A percentile compares a stretch with the other conserved stretches of the same genome.
Conservation (phyloP, 2,113 vertebrate species). For the Antechinus stuartii region DNA sequence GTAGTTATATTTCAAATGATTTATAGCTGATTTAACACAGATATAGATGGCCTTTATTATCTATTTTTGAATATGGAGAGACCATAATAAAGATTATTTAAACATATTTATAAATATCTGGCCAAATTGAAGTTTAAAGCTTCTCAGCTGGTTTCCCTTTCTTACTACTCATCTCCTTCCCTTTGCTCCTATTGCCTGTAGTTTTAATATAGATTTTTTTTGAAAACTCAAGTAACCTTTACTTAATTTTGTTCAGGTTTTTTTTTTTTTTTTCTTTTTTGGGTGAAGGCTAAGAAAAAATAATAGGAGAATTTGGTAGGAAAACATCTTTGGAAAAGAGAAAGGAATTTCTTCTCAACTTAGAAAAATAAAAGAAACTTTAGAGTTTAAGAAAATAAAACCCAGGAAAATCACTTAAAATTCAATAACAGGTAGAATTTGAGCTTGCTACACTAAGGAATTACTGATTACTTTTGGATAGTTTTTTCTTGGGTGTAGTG, state of each 20-base stretch:
- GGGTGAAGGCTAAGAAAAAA: not conserved
- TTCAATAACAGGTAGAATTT: not conserved
- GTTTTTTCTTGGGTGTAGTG: not conserved
- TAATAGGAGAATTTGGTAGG: not conserved
- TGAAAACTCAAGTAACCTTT: not conserved
- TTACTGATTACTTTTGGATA: not conserved
- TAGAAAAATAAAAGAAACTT: not conserved
- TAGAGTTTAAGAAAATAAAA: not conserved
- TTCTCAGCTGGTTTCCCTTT: not conserved
- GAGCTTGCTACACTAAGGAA: not conserved
- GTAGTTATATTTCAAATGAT: not conserved
- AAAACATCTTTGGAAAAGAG: not conserved
- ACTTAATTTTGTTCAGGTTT: not conserved
- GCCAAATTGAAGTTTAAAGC: not conserved
- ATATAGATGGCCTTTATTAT: not conserved
- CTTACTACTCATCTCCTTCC: not conserved
- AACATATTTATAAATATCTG: not conserved
- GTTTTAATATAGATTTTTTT: not conserved
- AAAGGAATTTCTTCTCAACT: not conserved
- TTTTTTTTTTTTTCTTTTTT: not conserved
- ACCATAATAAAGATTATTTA: not conserved
- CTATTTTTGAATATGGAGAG: not conserved
- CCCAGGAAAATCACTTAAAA: not conserved
- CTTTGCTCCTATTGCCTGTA: not conserved
- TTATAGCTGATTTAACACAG: not conserved